These are phyloP conservation scores for Pocota personata DNA, from an alignment of 2,888 invertebrate species.

Conservation along the genomic window DNA sequence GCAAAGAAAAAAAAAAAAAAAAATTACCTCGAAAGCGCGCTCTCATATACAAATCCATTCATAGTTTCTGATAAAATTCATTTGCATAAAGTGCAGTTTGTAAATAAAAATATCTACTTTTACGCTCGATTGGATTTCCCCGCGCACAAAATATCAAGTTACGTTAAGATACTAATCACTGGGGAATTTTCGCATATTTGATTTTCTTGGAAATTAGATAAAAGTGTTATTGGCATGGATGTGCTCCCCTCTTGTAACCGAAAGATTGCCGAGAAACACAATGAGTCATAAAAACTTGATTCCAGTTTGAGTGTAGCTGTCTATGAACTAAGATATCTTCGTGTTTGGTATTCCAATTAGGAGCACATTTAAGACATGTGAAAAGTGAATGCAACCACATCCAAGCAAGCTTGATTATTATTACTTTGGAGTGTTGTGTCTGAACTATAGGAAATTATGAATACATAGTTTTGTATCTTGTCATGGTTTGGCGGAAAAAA, in stretches of 20 bases:
- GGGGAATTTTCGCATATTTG: background rate
- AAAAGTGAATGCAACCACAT: background rate
- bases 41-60: background rate
- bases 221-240: background rate
- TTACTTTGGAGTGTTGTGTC: background rate
- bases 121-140: constrained; percentile 7
- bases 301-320: constrained; percentile 1
- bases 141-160: background rate
- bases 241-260: background rate
- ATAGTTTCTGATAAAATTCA: background rate
- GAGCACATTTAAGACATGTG: background rate
- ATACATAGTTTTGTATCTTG: background rate
- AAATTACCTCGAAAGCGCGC: background rate
- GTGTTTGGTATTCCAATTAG: constrained; percentile 46
- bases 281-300: constrained; percentile 20
- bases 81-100: background rate
- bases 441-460: background rate
- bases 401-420: background rate
- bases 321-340: constrained; percentile 23
- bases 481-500: background rate
- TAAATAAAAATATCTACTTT: background rate
- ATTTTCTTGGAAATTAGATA: constrained; percentile 8
- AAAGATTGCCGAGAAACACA: background rate
- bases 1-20: no score
- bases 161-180: constrained; percentile 3